Percentiles rank a stretch among this genome's conserved stretches.
Conservation (phyloP, 2,888 invertebrate species). For the Chouioia cunea region DNA sequence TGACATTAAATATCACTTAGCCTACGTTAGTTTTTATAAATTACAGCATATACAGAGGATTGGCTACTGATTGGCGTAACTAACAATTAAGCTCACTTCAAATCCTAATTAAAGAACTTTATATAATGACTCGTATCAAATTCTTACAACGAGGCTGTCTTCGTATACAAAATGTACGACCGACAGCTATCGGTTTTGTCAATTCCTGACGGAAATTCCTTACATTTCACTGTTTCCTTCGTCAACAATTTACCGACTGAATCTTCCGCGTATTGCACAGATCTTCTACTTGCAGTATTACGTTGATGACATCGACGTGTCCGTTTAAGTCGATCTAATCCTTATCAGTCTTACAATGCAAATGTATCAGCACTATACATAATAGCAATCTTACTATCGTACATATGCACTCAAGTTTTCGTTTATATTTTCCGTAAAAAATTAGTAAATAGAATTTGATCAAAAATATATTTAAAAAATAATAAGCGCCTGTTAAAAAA, state of each 20-base stretch:
- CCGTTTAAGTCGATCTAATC: conserved; percentile 29
- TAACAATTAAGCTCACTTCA: conserved; percentile 32
- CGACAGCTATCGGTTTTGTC: conserved; percentile 7
- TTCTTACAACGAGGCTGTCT: conserved; percentile 3
- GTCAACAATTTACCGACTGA: conserved; percentile 7
- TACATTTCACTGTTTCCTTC: conserved; percentile 45
- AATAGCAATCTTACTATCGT: conserved; percentile 16
- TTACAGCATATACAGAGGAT: conserved; percentile 53
- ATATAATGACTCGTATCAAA: conserved; percentile 10
- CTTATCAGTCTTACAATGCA: conserved; percentile 43
- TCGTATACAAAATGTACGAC: conserved; percentile 19
- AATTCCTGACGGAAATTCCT: conserved; percentile 41
- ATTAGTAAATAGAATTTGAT: background rate
- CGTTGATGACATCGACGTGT: conserved; percentile 11
- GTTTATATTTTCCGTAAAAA: conserved; percentile 28
- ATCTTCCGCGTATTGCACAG: too few relatives aligned
- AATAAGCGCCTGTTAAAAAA: conserved; percentile 10
- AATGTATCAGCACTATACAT: conserved; percentile 29
- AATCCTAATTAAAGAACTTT: conserved; percentile 14
- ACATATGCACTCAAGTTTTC: background rate
- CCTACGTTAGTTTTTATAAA: conserved; percentile 50
- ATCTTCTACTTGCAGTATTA: conserved; percentile 14
- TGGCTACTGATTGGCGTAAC: conserved; percentile 33
- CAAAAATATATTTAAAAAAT: conserved; percentile 3
- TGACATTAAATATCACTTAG: conserved; percentile 50